phyloP scores from a whole-genome alignment of 2,888 invertebrate genomes.

The Rhopalosiphum nymphaeae region DNA sequence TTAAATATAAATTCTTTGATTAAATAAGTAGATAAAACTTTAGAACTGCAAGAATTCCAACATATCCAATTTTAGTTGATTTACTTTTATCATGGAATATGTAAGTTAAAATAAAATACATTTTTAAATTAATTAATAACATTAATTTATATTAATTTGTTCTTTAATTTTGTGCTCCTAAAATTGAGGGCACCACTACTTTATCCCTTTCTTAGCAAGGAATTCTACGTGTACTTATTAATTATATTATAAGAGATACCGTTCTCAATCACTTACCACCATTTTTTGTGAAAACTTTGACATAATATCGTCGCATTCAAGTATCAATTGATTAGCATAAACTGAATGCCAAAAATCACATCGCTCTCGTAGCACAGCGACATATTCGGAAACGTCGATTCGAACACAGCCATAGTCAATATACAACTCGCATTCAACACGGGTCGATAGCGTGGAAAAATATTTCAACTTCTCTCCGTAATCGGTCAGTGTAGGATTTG shows the following conservation, averaged over 20 bases:
- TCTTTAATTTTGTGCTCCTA: too few species aligned
- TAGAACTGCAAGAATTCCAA: too few species aligned
- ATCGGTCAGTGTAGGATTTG: neutral
- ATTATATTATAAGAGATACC: neutral
- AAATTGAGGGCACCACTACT: too few species aligned
- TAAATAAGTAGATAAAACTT: too few species aligned
- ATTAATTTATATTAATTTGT: too few species aligned
- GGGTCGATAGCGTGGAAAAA: neutral
- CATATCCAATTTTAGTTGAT: too few species aligned
- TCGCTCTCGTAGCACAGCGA: neutral
- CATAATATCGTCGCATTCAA: neutral
- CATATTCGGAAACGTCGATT: slow-evolving; percentile 7
- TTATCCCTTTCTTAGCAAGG: too few species aligned
- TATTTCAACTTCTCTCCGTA: slow-evolving; percentile 2
- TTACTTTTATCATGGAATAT: too few species aligned
- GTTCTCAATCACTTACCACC: neutral
- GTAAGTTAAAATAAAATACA: too few species aligned
- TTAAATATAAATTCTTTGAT: too few species aligned
- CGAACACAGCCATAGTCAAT: slow-evolving; percentile 23
- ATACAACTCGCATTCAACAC: neutral
- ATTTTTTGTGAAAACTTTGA: neutral
- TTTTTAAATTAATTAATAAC: too few species aligned
- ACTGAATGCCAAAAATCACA: slow-evolving; percentile 27
- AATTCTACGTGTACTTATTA: neutral
- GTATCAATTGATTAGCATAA: neutral